These are phyloP conservation scores for Regulus satrapa DNA, from an alignment of 2,113 vertebrate species.

Conservation along the genomic window DNA sequence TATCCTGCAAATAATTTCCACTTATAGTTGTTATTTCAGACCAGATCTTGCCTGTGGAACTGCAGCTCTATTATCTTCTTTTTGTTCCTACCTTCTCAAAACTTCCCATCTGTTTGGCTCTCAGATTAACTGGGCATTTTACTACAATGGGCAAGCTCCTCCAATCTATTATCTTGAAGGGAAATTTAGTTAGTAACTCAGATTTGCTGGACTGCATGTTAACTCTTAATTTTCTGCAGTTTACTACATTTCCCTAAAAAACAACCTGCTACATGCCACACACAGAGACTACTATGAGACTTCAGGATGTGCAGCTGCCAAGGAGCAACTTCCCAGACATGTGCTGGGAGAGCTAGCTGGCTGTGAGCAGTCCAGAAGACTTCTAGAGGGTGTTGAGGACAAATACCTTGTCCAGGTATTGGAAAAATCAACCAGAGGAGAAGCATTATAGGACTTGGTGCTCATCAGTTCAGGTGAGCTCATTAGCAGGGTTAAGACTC, in stretches of 20 bases:
- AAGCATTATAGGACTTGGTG: neutral
- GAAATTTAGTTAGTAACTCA: neutral
- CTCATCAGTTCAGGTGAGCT: neutral
- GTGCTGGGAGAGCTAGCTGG: neutral
- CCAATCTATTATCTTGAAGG: neutral
- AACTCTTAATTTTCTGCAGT: neutral
- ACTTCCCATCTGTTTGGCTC: constrained; percentile 33
- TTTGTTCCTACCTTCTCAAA: constrained; percentile 4
- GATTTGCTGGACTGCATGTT: neutral
- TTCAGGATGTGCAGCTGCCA: neutral
- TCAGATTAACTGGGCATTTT: constrained; percentile 28
- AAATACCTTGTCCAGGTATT: neutral
- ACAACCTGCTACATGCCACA: neutral
- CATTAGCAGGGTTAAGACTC: neutral
- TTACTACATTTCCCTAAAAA: neutral
- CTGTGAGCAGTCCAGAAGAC: neutral
- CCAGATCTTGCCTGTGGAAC: neutral
- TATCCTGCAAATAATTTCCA: neutral
- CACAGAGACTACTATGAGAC: fast-evolving
- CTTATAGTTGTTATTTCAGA: neutral
- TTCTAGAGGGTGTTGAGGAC: neutral
- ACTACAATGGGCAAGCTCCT: neutral
- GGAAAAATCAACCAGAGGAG: neutral
- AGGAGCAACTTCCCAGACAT: neutral
- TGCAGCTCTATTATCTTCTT: neutral